A percentile compares a stretch with the other conserved stretches of the same genome.
Evolutionary conservation across 2,888 invertebrate species (phyloP).

Genomic region (Argyresthia albistria): DNA sequence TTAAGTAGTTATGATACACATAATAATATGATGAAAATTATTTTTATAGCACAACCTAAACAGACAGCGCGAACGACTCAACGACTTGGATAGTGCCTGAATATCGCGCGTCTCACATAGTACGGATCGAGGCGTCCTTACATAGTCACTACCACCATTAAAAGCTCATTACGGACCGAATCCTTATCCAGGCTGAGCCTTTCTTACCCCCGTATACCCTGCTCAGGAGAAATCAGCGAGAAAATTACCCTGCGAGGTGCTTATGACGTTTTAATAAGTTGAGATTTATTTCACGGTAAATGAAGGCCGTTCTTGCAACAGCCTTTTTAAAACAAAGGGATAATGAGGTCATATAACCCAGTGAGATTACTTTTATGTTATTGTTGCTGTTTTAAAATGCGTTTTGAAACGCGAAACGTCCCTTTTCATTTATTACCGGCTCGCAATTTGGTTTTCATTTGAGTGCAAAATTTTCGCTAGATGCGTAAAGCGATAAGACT

Average conservation of each 20-base stretch:
- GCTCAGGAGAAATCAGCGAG: constrained; percentile 20
- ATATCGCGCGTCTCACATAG: too few relatives aligned
- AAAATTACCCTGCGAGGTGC: constrained; percentile 22
- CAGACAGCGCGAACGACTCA: too few relatives aligned
- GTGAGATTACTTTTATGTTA: constrained; percentile 6
- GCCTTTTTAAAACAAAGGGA: not conserved
- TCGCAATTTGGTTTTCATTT: too few relatives aligned
- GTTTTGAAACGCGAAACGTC: not conserved
- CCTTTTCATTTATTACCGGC: too few relatives aligned
- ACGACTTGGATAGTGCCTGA: too few relatives aligned
- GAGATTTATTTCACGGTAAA: constrained; percentile 42
- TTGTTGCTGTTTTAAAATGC: not conserved
- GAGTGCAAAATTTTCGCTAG: too few relatives aligned
- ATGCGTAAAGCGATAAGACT: too few relatives aligned
- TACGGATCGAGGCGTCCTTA: not conserved
- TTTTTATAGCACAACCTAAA: too few relatives aligned
- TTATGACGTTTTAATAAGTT: constrained; percentile 49
- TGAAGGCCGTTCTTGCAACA: constrained; percentile 23
- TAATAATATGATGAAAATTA: too few relatives aligned
- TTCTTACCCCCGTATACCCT: not conserved
- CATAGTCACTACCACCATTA: constrained; percentile 24
- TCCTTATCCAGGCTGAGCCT: too few relatives aligned
- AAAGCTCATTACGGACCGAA: constrained; percentile 30
- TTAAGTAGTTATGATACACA: too few relatives aligned
- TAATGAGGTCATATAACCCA: constrained; percentile 32